A percentile compares a stretch with the other conserved stretches of the same genome.
phyloP scores from a whole-genome alignment of 2,888 invertebrate genomes.

The Azorinus chamasolen region DNA sequence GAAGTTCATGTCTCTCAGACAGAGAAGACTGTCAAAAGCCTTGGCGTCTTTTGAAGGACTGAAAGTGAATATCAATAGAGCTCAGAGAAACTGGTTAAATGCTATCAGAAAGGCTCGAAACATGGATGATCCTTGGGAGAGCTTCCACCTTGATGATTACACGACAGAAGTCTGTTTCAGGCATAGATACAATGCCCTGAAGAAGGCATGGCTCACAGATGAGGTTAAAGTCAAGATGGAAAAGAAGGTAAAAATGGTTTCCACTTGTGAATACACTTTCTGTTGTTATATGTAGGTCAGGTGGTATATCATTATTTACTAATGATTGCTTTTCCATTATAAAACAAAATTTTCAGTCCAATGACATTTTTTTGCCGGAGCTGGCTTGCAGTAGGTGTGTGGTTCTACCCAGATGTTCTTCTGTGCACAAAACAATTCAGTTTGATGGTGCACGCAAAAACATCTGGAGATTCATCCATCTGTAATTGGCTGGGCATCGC shows the following conservation, averaged over 20 bases:
- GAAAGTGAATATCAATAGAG: slow-evolving; percentile 53
- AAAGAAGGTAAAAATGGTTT: slow-evolving; percentile 83
- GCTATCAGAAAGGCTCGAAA: slow-evolving; percentile 80
- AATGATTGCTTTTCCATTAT: too few relatives aligned
- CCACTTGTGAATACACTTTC: too few relatives aligned
- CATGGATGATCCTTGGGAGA: slow-evolving; percentile 87
- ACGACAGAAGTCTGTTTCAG: slow-evolving; percentile 86
- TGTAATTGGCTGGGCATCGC: too few relatives aligned
- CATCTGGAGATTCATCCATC: too few relatives aligned
- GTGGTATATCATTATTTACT: too few relatives aligned
- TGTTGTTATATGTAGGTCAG: too few relatives aligned
- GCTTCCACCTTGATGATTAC: slow-evolving; percentile 87
- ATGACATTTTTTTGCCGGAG: too few relatives aligned
- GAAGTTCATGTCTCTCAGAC: slow-evolving; percentile 77
- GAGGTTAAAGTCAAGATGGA: slow-evolving; percentile 88
- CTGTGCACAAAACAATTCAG: too few relatives aligned
- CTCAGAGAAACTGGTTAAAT: slow-evolving; percentile 77
- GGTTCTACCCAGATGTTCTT: too few relatives aligned
- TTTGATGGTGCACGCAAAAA: too few relatives aligned
- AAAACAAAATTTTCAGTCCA: too few relatives aligned
- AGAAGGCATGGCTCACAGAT: slow-evolving; percentile 87
- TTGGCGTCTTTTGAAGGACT: slow-evolving; percentile 62
- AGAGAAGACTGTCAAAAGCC: slow-evolving; percentile 75
- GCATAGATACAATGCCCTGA: slow-evolving; percentile 88
- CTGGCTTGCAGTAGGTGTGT: too few relatives aligned